These are phyloP conservation scores for Pseudomyrmex pallidus DNA, from an alignment of 1,140 invertebrate genomes.

Conservation along the genomic window DNA sequence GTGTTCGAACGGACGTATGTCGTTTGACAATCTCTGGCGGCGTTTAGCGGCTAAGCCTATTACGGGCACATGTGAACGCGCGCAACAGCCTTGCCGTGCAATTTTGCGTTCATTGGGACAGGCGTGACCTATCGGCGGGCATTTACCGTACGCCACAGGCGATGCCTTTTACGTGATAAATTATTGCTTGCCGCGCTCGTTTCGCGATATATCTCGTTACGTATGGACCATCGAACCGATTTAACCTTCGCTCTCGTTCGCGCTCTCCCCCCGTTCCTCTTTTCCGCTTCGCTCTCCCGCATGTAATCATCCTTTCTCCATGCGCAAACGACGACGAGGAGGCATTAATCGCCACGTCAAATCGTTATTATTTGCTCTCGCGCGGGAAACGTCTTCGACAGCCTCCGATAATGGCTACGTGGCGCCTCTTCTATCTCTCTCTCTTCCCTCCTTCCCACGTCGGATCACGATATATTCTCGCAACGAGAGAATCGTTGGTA, in stretches of 20 bases:
- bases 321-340: constrained; percentile 20
- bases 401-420: constrained; percentile 37
- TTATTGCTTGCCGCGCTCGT: constrained; percentile 69
- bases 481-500: constrained; percentile 50
- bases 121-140: constrained; percentile 72
- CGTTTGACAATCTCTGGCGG: constrained; percentile 53
- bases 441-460: not conserved
- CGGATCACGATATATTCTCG: constrained; percentile 23
- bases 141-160: constrained; percentile 69
- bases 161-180: constrained; percentile 75
- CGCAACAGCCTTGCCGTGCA: constrained; percentile 32
- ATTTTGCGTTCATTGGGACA: constrained; percentile 71
- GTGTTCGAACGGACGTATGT: constrained; percentile 21
- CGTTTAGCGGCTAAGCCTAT: constrained; percentile 55
- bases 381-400: constrained; percentile 46
- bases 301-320: constrained; percentile 44
- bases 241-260: constrained; percentile 62
- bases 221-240: constrained; percentile 59
- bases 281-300: constrained; percentile 33
- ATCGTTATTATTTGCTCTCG: constrained; percentile 56
- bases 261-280: not conserved
- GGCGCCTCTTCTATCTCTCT: constrained; percentile 13
- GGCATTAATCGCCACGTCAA: constrained; percentile 59
- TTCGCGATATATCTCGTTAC: constrained; percentile 65
- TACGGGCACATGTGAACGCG: constrained; percentile 45